A percentile compares a stretch with the other conserved stretches of the same genome.
Evolutionary conservation across 1,140 invertebrate genomes (phyloP).

Genomic region (Helicoverpa zea): DNA sequence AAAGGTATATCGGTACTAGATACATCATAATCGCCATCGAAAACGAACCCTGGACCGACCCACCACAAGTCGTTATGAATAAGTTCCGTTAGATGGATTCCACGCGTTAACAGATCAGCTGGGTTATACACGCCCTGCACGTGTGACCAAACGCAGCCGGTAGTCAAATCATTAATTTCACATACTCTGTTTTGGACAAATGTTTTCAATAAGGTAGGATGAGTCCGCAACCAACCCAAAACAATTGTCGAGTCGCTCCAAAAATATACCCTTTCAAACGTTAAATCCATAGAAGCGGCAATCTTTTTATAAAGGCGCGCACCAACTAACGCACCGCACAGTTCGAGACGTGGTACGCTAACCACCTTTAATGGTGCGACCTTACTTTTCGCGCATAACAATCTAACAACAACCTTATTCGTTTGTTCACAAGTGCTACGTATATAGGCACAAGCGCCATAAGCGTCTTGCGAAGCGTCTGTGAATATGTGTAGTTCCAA

Average conservation of each 20-base stretch:
- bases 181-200: constrained; percentile 1
- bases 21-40: background rate
- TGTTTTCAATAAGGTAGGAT: background rate
- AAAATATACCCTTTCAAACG: background rate
- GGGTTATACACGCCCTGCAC: background rate
- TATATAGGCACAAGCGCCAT: constrained; percentile 24
- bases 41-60: background rate
- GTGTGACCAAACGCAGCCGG: background rate
- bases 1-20: background rate
- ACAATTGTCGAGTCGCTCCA: constrained; percentile 8
- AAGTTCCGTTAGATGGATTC: background rate
- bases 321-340: background rate
- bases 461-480: constrained; percentile 23
- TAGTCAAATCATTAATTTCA: constrained; percentile 11
- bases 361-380: constrained; percentile 4
- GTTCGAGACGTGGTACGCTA: background rate
- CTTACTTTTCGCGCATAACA: constrained; percentile 1
- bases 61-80: constrained; percentile 5
- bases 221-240: background rate
- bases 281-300: too few species aligned
- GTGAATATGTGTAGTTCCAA: constrained; percentile 22
- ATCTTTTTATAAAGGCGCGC: constrained; percentile 15
- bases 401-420: background rate
- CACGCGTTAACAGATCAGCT: background rate
- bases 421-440: background rate